Conservation (phyloP, 2,888 invertebrate genomes). For the Amphimallon solstitiale region DNA sequence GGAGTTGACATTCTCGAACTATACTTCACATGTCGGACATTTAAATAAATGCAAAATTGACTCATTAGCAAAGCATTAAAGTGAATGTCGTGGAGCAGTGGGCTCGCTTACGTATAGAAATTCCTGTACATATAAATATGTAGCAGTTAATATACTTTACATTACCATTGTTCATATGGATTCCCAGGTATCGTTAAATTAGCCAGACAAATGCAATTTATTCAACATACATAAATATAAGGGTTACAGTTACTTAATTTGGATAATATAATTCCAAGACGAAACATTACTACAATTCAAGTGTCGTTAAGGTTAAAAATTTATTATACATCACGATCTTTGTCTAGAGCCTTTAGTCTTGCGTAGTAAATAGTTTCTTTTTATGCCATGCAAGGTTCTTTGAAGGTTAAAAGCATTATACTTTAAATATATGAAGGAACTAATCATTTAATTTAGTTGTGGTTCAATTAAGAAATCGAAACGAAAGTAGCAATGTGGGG, state of each 20-base stretch:
- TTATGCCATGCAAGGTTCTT: conserved; percentile 1
- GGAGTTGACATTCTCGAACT: too few species aligned
- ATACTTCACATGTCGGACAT: too few species aligned
- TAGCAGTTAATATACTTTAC: too few species aligned
- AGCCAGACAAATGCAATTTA: conserved; percentile 11
- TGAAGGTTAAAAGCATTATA: not conserved
- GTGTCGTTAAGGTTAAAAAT: not conserved
- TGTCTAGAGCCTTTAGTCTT: conserved; percentile 13
- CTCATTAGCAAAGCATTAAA: too few species aligned
- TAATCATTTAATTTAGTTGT: too few species aligned
- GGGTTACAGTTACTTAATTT: conserved; percentile 19
- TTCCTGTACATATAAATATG: too few species aligned
- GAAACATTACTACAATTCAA: conserved; percentile 7
- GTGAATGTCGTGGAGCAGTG: too few species aligned
- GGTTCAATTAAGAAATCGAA: too few species aligned
- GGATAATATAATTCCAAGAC: conserved; percentile 7
- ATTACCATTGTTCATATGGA: not conserved
- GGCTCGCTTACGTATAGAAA: too few species aligned
- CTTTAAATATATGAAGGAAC: too few species aligned
- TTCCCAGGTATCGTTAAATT: conserved; percentile 8
- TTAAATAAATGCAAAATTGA: too few species aligned
- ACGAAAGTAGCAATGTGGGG: too few species aligned
- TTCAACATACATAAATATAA: conserved; percentile 21
- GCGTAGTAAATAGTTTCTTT: not conserved
- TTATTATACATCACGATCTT: conserved; percentile 17